These are phyloP conservation scores for Leucosticte australis DNA, from an alignment of 2,113 vertebrate genomes.

Conservation along the genomic window DNA sequence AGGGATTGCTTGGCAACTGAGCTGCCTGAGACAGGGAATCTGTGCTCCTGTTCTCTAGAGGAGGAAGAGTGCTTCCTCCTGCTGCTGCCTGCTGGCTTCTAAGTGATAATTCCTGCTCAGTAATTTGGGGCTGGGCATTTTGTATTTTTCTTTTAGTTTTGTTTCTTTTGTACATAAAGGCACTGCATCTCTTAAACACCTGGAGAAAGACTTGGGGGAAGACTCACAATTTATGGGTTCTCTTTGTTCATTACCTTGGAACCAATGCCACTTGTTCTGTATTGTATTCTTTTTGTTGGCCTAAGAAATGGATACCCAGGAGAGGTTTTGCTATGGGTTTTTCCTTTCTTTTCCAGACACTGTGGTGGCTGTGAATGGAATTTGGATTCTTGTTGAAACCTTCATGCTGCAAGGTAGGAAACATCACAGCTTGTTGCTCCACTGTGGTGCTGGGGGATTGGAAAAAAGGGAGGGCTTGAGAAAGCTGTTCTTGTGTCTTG, in stretches of 20 bases:
- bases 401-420: conserved; percentile 88
- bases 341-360: conserved; percentile 76
- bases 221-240: neutral
- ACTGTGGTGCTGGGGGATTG: neutral
- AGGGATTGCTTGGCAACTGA: neutral
- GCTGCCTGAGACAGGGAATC: neutral
- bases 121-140: neutral
- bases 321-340: neutral
- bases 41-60: neutral
- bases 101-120: neutral
- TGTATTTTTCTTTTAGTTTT: neutral
- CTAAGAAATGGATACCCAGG: neutral
- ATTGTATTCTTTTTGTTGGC: neutral
- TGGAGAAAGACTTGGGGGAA: neutral
- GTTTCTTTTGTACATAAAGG: neutral
- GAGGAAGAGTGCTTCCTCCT: neutral
- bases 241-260: neutral
- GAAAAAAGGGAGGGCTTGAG: neutral
- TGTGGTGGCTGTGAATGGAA: conserved; percentile 93
- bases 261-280: neutral
- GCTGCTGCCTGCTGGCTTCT: neutral
- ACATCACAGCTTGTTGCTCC: neutral
- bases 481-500: neutral
- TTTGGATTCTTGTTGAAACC: conserved; percentile 95
- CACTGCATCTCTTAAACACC: neutral